These are phyloP conservation scores for Halcyon smyrnensis DNA, from an alignment of 2,797 vertebrate species.

Conservation along the genomic window DNA sequence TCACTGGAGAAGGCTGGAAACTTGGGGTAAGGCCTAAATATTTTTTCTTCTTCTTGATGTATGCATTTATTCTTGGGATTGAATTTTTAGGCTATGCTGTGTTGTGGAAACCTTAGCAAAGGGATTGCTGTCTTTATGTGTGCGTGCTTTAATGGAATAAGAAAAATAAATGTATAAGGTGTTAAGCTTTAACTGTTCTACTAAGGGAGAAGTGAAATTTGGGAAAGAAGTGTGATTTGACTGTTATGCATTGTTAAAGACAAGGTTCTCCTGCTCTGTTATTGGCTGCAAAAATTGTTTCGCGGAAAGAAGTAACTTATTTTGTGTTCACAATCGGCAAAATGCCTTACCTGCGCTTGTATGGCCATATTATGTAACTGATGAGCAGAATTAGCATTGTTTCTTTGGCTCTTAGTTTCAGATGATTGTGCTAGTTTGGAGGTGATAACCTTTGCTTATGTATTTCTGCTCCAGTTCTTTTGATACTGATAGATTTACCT, in stretches of 20 bases:
- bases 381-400: background rate
- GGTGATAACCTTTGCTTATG: accelerated
- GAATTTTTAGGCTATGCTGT: background rate
- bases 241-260: background rate
- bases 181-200: background rate
- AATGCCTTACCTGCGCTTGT: background rate
- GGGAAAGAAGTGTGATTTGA: background rate
- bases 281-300: background rate
- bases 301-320: background rate
- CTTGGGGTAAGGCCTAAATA: background rate
- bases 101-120: background rate
- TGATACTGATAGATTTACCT: background rate
- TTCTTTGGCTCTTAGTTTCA: background rate
- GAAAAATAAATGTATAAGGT: background rate
- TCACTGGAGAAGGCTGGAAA: background rate
- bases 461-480: background rate
- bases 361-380: accelerated
- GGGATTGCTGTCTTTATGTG: accelerated
- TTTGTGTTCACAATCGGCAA: background rate
- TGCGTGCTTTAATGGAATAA: background rate
- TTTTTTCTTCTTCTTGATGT: background rate
- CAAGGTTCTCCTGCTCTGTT: background rate
- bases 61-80: accelerated
- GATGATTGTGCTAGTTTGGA: background rate
- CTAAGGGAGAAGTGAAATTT: background rate